Evolutionary conservation across 2,888 invertebrate species (phyloP).

Genomic region (Microchrysa polita): DNA sequence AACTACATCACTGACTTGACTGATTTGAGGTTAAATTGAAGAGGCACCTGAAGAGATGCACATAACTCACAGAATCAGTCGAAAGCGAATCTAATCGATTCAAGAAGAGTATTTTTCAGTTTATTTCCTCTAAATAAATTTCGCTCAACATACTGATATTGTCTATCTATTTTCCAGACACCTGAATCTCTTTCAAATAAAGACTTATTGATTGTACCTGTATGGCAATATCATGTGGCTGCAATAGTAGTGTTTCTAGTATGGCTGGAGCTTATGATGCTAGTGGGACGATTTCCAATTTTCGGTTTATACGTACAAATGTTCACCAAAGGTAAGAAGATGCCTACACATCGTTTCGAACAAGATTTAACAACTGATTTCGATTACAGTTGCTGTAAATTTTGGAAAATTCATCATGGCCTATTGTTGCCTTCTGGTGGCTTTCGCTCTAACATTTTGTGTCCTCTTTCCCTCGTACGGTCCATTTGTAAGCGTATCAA

Average conservation of each 20-base stretch:
- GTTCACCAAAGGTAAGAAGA: constrained; percentile 76
- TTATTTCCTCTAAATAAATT: too few relatives aligned
- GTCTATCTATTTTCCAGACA: too few relatives aligned
- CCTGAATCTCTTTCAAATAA: constrained; percentile 57
- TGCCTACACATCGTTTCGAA: not conserved
- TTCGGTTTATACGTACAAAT: constrained; percentile 89
- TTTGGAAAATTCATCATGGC: constrained; percentile 84
- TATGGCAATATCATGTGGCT: constrained; percentile 84
- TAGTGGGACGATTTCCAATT: constrained; percentile 85
- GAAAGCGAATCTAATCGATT: too few relatives aligned
- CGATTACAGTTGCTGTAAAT: constrained; percentile 75
- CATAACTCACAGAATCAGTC: too few relatives aligned
- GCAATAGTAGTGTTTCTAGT: constrained; percentile 81
- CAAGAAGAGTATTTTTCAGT: too few relatives aligned
- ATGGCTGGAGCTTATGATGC: constrained; percentile 87
- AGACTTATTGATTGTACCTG: constrained; percentile 60
- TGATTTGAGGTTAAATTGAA: too few relatives aligned
- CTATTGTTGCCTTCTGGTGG: constrained; percentile 81
- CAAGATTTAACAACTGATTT: not conserved
- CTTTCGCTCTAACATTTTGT: constrained; percentile 83
- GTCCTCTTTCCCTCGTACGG: constrained; percentile 82
- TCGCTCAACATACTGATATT: too few relatives aligned
- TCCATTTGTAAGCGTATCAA: constrained; percentile 71
- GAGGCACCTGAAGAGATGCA: too few relatives aligned
- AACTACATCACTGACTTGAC: too few relatives aligned